These are phyloP conservation scores for Nymphalis polychloros DNA, from an alignment of 2,888 invertebrate species.

Conservation along the genomic window DNA sequence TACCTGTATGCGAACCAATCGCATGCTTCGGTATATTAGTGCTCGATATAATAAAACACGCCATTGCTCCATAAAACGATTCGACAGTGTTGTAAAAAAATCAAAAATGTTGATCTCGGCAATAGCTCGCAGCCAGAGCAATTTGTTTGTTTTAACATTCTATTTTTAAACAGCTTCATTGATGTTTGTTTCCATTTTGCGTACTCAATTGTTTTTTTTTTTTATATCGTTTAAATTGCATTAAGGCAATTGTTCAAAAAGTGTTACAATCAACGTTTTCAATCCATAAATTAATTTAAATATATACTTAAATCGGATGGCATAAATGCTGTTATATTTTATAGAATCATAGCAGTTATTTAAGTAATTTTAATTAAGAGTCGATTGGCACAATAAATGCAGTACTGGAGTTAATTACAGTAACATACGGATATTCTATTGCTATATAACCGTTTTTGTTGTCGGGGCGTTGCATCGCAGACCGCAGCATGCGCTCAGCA, in stretches of 20 bases:
- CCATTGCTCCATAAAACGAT: conserved; percentile 43
- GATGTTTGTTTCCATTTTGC: conserved; percentile 37
- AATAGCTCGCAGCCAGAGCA: conserved; percentile 42
- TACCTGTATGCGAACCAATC: conserved; percentile 38
- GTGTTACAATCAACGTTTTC: neutral
- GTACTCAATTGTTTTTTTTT: conserved; percentile 29
- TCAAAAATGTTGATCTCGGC: conserved; percentile 44
- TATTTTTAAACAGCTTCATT: conserved; percentile 42
- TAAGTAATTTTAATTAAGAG: conserved; percentile 35
- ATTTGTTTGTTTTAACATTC: conserved; percentile 42
- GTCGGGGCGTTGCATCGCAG: conserved; percentile 36
- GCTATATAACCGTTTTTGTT: conserved; percentile 38
- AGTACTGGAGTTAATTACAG: conserved; percentile 29
- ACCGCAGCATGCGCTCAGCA: conserved; percentile 48
- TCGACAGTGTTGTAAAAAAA: conserved; percentile 42
- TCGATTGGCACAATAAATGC: conserved; percentile 29
- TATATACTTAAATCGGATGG: conserved; percentile 6
- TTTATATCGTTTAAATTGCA: conserved; percentile 17
- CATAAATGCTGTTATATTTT: conserved; percentile 28
- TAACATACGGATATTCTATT: conserved; percentile 18
- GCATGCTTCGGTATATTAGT: conserved; percentile 39
- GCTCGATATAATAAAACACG: conserved; percentile 44
- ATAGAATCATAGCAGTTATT: conserved; percentile 22
- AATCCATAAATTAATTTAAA: conserved; percentile 2
- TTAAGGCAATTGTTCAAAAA: conserved; percentile 1